These are phyloP conservation scores for Rhinichthys klamathensis DNA, from an alignment of 2,113 vertebrate species.

Conservation along the genomic window DNA sequence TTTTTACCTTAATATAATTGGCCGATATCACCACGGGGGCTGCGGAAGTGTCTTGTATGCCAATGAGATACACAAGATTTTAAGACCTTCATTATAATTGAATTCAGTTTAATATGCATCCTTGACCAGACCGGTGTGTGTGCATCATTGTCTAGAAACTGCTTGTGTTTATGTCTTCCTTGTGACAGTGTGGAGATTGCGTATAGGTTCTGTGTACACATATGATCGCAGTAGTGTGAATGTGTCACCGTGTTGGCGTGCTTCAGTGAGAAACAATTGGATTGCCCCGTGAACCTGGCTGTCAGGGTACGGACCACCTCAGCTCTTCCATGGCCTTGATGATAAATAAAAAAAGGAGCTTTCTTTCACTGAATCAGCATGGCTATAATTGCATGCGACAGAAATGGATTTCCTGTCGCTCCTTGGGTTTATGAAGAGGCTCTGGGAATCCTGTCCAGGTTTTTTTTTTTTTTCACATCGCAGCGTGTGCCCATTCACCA, in stretches of 20 bases:
- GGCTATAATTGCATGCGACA: conserved; percentile 73
- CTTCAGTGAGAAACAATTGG: conserved; percentile 10
- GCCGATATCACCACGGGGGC: background rate
- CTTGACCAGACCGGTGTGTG: background rate
- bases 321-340: conserved; percentile 66
- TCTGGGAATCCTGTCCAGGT: conserved; percentile 50
- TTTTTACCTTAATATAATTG: conserved; percentile 11
- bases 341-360: conserved; percentile 65
- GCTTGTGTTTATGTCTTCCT: conserved; percentile 10
- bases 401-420: conserved; percentile 75
- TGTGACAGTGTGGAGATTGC: conserved; percentile 1
- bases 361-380: conserved; percentile 72
- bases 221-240: background rate
- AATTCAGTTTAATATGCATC: background rate
- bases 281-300: background rate
- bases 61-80: background rate
- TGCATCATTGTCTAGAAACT: background rate
- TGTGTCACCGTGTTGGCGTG: conserved; percentile 16
- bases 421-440: conserved; percentile 68
- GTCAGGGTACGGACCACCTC: conserved; percentile 52
- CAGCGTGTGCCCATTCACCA: conserved; percentile 59
- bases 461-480: conserved; percentile 33
- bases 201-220: background rate
- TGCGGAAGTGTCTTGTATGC: background rate
- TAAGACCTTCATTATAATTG: background rate